Base-by-base conservation (phyloP, 2,797 vertebrate genomes). In the Bovichtus variegatus region DNA sequence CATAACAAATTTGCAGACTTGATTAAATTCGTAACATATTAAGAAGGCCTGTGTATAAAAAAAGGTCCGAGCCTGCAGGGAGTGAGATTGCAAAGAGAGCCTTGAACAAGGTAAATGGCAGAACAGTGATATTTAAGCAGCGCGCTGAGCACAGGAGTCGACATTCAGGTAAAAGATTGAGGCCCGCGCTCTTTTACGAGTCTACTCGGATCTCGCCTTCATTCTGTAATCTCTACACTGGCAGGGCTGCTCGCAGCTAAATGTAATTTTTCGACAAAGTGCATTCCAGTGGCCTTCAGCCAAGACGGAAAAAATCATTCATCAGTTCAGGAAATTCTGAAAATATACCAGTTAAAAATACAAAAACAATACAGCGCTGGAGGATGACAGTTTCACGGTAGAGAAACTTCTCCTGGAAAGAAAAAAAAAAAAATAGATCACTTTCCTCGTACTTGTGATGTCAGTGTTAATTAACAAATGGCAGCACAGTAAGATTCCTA, bases 381-480 rank as follows among this genome's bases (percentile, higher is more conserved):
- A 15, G 50, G 50, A 63, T 34, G 63, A 82, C 69, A 41, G 41
- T n/a, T 40, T 53, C 57, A 44, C 2, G 16, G 36, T 4, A 44
- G 71, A 76, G 80, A 54, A 79, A 78, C 77, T 76, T 73, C 23
- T 72, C 46, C 60, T 67, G 40, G 60, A 79, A 78, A 66, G 81
- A 83, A n/a, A 34, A 34, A 31, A 34, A 55, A 59, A 76, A 38
- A 83, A 87, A 76, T 81, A 71, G 71, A 91, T 93, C 84, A 83
- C 86, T 89, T 78, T 87, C 84, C 89, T 82, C 34, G 44, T 86
- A 95, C 95, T 95, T 96, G 95, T 96, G 92, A 97, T 96, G 96
- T 97, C 96, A 96, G 95, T 96, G 96, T 96, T 97, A 97, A 98
- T 99, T 97, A 98, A 95, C 95, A 97, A 97, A 97, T 96, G 95